Conservation (phyloP, 2,888 invertebrate genomes). For the Meganola albula region DNA sequence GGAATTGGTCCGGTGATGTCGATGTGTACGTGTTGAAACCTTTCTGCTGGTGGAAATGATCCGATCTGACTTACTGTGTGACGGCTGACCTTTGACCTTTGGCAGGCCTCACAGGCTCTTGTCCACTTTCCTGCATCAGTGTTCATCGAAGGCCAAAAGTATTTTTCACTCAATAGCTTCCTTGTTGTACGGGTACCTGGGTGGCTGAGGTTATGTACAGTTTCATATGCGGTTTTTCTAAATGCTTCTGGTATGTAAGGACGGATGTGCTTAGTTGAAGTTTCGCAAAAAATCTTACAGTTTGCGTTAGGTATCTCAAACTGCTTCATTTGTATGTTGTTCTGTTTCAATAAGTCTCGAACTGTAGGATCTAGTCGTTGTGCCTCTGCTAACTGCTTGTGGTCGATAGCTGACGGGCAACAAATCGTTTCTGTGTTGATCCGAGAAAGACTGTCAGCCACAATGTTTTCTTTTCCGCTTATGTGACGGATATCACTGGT, state of each 20-base stretch:
- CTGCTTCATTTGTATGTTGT: background rate
- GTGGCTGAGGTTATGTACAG: background rate
- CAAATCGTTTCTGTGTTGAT: background rate
- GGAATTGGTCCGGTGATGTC: background rate
- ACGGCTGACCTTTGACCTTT: background rate
- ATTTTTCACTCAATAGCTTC: background rate
- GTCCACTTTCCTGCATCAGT: background rate
- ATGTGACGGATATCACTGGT: background rate
- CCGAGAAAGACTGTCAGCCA: background rate
- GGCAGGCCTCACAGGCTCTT: background rate
- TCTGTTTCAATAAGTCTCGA: too few relatives aligned
- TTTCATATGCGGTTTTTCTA: background rate
- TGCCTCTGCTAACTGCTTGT: background rate
- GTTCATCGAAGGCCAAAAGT: background rate
- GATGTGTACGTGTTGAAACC: background rate
- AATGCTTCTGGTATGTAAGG: background rate
- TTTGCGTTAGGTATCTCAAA: background rate
- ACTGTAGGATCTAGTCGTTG: background rate
- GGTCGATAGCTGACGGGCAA: background rate
- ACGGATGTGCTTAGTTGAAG: background rate
- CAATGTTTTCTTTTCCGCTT: background rate
- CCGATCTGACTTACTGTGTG: background rate
- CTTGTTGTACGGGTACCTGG: background rate
- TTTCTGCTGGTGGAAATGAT: background rate
- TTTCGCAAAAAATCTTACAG: background rate